A percentile compares a stretch with the other conserved stretches of the same genome.
phyloP scores from a whole-genome alignment of 2,888 invertebrate genomes.

The Troilus luridus region DNA sequence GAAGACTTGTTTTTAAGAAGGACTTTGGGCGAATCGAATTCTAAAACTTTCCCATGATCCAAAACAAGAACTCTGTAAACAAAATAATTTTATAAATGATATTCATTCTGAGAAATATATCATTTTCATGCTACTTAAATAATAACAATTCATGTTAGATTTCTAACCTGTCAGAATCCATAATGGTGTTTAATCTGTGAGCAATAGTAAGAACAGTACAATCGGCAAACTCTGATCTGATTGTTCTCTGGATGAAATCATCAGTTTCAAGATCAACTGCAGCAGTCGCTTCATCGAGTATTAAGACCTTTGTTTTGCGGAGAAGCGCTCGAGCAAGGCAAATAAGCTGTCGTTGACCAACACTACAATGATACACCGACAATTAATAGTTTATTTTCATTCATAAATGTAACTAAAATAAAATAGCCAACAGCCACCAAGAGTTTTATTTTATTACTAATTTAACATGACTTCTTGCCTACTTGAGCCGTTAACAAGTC shows the following conservation, averaged over 20 bases:
- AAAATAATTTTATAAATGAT: conserved; percentile 67
- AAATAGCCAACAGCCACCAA: too few species aligned
- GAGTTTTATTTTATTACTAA: too few species aligned
- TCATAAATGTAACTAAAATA: too few species aligned
- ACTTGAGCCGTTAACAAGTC: too few species aligned
- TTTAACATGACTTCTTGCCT: too few species aligned
- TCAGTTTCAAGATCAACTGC: conserved; percentile 93
- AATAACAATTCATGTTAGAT: not conserved
- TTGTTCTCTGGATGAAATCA: conserved; percentile 90
- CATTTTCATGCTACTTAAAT: not conserved
- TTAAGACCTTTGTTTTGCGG: conserved; percentile 86
- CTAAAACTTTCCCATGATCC: conserved; percentile 83
- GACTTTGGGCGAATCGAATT: conserved; percentile 82
- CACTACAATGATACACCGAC: conserved; percentile 73
- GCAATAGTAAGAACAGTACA: conserved; percentile 94
- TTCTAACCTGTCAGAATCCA: conserved; percentile 82
- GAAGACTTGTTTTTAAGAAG: conserved; percentile 79
- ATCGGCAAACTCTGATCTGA: conserved; percentile 86
- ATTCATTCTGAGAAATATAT: too few species aligned
- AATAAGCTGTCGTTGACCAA: conserved; percentile 89
- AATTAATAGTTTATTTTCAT: not conserved
- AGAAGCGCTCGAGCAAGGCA: conserved; percentile 88
- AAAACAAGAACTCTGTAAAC: conserved; percentile 80
- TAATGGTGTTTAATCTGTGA: conserved; percentile 92
- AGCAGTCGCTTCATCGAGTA: conserved; percentile 91